These are phyloP conservation scores for Drosophila lacteicornis DNA, from an alignment of 1,140 invertebrate species.

Conservation along the genomic window DNA sequence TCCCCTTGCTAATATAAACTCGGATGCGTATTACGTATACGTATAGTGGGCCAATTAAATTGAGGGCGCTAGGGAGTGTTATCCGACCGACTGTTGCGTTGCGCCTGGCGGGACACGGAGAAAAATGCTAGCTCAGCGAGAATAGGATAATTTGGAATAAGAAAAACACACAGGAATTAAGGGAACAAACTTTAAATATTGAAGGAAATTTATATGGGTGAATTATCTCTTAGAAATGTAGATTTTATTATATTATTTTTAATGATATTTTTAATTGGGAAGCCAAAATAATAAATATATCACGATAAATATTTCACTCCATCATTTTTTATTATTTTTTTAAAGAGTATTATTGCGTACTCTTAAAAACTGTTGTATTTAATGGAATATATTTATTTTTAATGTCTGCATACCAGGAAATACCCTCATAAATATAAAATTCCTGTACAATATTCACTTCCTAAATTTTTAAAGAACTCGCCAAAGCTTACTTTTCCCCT, in stretches of 20 bases:
- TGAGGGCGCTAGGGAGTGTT: conserved; percentile 20
- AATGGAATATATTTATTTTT: no score
- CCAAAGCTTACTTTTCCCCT: not conserved
- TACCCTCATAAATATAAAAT: not conserved
- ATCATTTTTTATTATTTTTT: no score
- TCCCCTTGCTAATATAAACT: conserved; percentile 15
- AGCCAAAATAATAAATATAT: no score
- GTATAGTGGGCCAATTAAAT: conserved; percentile 35
- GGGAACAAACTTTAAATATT: not conserved
- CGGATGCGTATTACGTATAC: conserved; percentile 18
- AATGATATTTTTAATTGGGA: no score
- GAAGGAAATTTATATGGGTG: not conserved
- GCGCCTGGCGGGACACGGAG: conserved; percentile 35
- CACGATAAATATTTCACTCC: no score
- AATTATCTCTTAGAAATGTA: not conserved
- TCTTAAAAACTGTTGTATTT: no score
- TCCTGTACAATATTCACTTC: no score
- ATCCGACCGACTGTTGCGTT: conserved; percentile 67
- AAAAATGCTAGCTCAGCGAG: not conserved
- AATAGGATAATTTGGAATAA: not conserved
- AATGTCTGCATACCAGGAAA: not conserved
- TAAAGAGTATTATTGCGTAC: no score
- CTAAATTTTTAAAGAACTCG: not conserved
- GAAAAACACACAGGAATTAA: not conserved
- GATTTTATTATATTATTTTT: not conserved